Conservation (phyloP, 2,797 vertebrate species). For the Catharus ustulatus region DNA sequence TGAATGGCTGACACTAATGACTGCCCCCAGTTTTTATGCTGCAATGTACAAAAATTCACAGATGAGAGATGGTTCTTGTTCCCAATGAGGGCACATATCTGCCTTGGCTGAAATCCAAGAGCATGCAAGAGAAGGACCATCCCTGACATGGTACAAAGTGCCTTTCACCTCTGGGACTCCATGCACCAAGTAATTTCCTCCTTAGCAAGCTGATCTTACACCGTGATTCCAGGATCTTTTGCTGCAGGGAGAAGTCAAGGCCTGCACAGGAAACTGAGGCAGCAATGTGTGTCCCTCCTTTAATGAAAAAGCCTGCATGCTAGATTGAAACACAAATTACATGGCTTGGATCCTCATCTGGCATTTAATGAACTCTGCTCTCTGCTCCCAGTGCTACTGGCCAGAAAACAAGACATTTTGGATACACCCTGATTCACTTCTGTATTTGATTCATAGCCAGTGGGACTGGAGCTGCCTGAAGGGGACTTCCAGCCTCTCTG, state of each 20-base stretch:
- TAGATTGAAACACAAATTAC: neutral
- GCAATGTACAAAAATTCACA: neutral
- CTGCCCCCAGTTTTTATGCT: neutral
- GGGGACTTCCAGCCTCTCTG: neutral
- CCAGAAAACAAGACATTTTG: neutral
- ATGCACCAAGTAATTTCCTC: neutral
- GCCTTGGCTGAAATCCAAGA: neutral
- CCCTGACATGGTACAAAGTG: neutral
- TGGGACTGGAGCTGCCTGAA: neutral
- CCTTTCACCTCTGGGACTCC: neutral
- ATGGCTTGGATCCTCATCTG: neutral
- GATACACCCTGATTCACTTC: neutral
- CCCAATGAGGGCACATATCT: neutral
- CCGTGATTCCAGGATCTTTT: neutral
- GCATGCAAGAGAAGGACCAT: neutral
- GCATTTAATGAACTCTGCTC: neutral
- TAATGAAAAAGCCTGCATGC: fast-evolving
- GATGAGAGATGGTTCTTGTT: neutral
- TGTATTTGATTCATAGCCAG: fast-evolving
- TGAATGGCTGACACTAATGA: neutral
- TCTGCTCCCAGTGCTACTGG: neutral
- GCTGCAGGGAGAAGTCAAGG: neutral
- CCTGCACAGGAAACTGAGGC: neutral
- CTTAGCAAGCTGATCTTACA: fast-evolving
- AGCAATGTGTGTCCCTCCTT: neutral